Evolutionary conservation across 2,888 invertebrate species (phyloP).

Genomic region (Tetragnatha montana): DNA sequence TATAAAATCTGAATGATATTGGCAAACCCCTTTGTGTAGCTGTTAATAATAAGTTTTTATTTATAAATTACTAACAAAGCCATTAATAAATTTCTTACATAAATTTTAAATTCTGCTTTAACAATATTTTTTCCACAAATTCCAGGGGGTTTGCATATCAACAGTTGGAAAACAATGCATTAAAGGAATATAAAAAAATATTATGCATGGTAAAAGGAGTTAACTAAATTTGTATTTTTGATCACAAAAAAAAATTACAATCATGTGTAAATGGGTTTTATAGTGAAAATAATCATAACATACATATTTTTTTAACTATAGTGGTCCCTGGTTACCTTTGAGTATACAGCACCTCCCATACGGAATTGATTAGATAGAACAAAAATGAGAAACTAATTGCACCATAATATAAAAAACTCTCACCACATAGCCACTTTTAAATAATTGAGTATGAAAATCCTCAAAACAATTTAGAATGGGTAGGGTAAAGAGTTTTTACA

Average conservation of each 20-base stretch:
- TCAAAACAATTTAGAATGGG: not conserved
- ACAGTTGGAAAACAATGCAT: too few species aligned
- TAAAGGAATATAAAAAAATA: too few species aligned
- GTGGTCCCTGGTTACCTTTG: slow-evolving; percentile 61
- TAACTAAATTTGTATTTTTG: slow-evolving; percentile 17
- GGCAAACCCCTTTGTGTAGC: too few species aligned
- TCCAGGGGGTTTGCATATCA: too few species aligned
- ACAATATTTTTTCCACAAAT: too few species aligned
- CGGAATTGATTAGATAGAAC: slow-evolving; percentile 27
- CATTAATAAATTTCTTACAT: too few species aligned
- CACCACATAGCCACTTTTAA: not conserved
- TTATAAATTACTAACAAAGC: too few species aligned
- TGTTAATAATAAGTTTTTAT: too few species aligned
- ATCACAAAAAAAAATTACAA: slow-evolving; percentile 1
- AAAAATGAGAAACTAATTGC: slow-evolving; percentile 1
- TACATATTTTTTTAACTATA: not conserved
- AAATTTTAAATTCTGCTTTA: too few species aligned
- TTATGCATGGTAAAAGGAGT: too few species aligned
- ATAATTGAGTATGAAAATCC: not conserved
- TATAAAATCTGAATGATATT: too few species aligned
- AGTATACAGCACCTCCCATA: slow-evolving; percentile 36
- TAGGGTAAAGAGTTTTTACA: not conserved
- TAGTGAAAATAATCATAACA: not conserved
- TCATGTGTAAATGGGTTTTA: not conserved
- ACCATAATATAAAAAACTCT: not conserved